Base-by-base conservation (phyloP, 2,113 vertebrate genomes). In the Cyprinus carpio region DNA sequence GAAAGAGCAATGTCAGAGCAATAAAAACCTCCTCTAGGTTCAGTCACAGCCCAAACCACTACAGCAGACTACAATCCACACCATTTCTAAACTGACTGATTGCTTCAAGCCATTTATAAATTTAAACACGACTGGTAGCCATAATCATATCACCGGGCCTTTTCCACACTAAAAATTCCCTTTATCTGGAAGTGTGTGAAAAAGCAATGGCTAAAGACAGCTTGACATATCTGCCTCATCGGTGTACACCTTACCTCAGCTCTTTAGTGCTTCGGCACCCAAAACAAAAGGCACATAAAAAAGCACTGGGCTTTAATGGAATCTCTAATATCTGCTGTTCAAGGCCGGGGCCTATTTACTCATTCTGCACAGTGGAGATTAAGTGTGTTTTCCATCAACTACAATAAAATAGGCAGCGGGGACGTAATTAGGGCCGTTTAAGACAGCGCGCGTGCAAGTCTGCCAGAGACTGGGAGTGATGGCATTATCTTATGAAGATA, bases 361-460 rank as follows among this genome's bases (percentile, higher is more conserved):
- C 80, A 84, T 89, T 90, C 84, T 87, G 89, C 87, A 86, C 88
- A 84, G 87, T 85, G 83, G 84, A 90, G 90, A 88, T 91, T 88
- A 91, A 90, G 83, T 86, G 84, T 90, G 87, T 90, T 92, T 92
- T 88, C 86, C 87, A 88, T 91, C 91, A 90, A 84, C 87, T 87
- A 85, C 89, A 92, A 88, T 90, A 90, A 91, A 90, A 87, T 71
- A 87, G 78, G 87, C 84, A 90, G 85, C 82, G 67, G 87, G 91
- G 91, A 93, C 90, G 86, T 93, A 93, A 94, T 95, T 94, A 91
- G 60, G 86, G 86, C 79, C 91, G 85, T 89, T 91, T 87, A 89
- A 74, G 85, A 91, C 90, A 89, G 91, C 90, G 89, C 78, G 85
- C 90, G 91, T 90, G 90, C 87, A 90, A 69, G 64, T 40, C 91